Evolutionary conservation across 2,113 vertebrate species (phyloP), one percentile per base, ranked within the genome.

Genomic region (Tyto alba): DNA sequence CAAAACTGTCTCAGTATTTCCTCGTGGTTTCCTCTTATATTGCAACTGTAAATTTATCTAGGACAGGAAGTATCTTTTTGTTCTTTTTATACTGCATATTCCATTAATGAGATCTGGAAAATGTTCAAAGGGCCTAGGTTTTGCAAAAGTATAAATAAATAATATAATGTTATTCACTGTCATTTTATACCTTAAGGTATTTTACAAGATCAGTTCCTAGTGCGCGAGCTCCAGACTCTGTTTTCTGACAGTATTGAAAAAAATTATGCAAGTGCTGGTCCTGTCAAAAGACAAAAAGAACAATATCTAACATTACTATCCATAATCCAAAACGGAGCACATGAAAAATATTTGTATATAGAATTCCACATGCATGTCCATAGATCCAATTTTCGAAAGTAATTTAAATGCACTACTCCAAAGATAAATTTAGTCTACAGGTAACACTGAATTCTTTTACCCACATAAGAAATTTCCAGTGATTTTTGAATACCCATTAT

Each of bases 211-310:
- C 99, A 85, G 97, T 98, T 93, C 99, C 99, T 56, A 98, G 96
- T n/a, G 97, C 97, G 88, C 98, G 99, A 45, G 98, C 97, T 86
- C 98, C 98, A 4, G 98, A 98, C 48, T 98, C 97, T 1, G 97
- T 98, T 98, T 97, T 98, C 96, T 99, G 99, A 98, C 99, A 99
- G 98, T 99, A 99, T 81, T 99, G 98, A 95, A 99, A 99, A 97
- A 99, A 99, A 96, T 99, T 99, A 97, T 99, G 98, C 96, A 99
- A 98, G 97, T 99, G 99, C 91, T 99, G 99, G 97, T 99, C 99
- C 99, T 99, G 92, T 19, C 38, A 79, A 55, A 66, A 90, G n/a
- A 73, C 56, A 96, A 53, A 87, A 93, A 90, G 41, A 85, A 77
- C 47, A 50, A 50, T 38, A 72, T 17, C 6, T 36, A 68, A 67